Evolutionary conservation across 2,113 vertebrate species (phyloP), one percentile per base, ranked within the genome.

Genomic region (Sterrhoptilus dennistouni): DNA sequence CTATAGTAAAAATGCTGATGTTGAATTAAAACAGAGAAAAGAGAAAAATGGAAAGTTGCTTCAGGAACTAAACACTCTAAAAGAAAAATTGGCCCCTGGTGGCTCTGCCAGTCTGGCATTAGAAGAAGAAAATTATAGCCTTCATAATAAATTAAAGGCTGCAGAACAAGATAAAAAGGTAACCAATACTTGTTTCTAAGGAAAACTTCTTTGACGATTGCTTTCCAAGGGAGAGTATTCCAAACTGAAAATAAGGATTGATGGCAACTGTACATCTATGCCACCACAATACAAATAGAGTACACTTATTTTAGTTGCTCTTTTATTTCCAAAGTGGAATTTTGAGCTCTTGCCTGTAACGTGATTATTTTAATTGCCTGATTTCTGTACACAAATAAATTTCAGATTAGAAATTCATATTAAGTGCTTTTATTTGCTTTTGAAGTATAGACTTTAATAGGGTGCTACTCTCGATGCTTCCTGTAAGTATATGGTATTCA

Each of bases 81-180:
- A 95, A 85, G 95, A 93, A 44, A 88, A 95, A 20, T 40, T 54
- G 49, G 72, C 45, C 8, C 64, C 93, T 71, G 40, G 54, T 76
- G 40, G 61, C 22, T 50, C 47, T 78, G 45, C 66, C 60, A 89
- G 83, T 60, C 49, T 84, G 4, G 12, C 9, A 0, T 27, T 97
- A 72, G 52, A 96, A 65, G 93, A 95, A 74, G 95, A 96, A 68
- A 94, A 81, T 72, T 56, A 56, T 10, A 96, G 50, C 25, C 82
- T 94, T 72, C 54, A 10, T 47, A 83, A 80, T 36, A 90, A 89
- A 64, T 31, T 97, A 56, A 94, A 88, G 93, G 35, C 57, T 84
- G 66, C 89, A 57, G 95, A 97, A 25, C 65, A 90, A 69, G 82
- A 97, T 28, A 76, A 45, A 85, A 95, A 98, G 98, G 98, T 98